phyloP scores from a whole-genome alignment of 2,113 vertebrate genomes.

The Potamarius usumacintae region DNA sequence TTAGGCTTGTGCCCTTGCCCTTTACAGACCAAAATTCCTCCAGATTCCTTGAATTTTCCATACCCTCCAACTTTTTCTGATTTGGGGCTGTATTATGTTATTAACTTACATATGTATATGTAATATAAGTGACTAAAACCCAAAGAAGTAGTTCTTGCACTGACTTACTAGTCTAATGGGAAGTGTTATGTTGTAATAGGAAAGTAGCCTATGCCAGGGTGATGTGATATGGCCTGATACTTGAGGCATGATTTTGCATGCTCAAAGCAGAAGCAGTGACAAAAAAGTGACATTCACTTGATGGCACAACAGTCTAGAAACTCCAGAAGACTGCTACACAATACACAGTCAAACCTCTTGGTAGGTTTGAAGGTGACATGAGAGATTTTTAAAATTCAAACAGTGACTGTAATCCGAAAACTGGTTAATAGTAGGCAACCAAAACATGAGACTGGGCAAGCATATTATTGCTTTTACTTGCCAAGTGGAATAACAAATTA shows the following conservation, averaged over 20 bases:
- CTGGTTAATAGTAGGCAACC: background rate
- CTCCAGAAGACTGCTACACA: background rate
- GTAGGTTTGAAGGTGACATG: background rate
- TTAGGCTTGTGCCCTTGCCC: too few species aligned
- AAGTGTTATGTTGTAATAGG: background rate
- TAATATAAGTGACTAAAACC: background rate
- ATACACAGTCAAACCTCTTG: background rate
- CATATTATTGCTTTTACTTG: background rate
- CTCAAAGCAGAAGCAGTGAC: background rate
- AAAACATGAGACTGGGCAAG: background rate
- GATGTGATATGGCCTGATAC: background rate
- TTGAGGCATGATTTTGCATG: background rate
- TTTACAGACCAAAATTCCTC: too few species aligned
- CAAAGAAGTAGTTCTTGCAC: background rate
- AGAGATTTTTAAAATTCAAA: background rate
- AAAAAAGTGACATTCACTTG: background rate
- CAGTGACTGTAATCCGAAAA: background rate
- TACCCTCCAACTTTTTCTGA: too few species aligned
- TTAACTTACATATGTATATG: background rate
- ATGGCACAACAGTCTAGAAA: background rate
- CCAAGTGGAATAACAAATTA: background rate
- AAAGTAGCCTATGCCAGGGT: background rate
- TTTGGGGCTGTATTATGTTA: background rate
- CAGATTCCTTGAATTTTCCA: too few species aligned
- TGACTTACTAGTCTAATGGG: background rate